These are phyloP conservation scores for Gephyroberyx darwinii DNA, from an alignment of 2,797 vertebrate species.

Conservation along the genomic window DNA sequence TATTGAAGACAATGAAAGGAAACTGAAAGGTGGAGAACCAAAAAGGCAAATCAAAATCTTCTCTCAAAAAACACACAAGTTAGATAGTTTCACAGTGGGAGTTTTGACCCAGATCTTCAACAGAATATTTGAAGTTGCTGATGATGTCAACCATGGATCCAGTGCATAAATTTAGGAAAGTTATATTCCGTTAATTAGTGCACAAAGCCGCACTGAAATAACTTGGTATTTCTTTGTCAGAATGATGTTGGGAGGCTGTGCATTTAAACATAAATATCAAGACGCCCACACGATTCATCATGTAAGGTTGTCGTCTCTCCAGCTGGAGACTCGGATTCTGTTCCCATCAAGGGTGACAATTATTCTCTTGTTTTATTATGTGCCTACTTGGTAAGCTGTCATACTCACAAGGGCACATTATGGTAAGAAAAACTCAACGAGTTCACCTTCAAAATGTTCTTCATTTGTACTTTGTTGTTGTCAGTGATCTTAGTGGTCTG, in stretches of 20 bases:
- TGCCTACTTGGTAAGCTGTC: conserved; percentile 25
- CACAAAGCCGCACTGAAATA: conserved; percentile 25
- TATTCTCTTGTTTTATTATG: conserved; percentile 40
- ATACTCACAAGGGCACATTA: conserved; percentile 24
- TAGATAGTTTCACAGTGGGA: conserved; percentile 49
- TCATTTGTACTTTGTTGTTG: background rate
- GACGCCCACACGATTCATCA: conserved; percentile 42
- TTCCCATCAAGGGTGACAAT: conserved; percentile 38
- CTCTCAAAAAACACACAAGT: conserved; percentile 33
- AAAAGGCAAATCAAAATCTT: conserved; percentile 40
- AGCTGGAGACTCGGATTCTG: conserved; percentile 38
- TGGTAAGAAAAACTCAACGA: conserved; percentile 22
- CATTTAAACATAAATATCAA: background rate
- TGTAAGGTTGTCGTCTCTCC: conserved; percentile 32
- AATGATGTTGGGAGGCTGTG: conserved; percentile 16
- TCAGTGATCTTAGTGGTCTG: background rate
- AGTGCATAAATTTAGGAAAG: conserved; percentile 22
- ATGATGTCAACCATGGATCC: conserved; percentile 31
- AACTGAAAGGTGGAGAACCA: conserved; percentile 10
- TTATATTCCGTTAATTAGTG: conserved; percentile 42
- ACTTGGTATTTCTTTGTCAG: conserved; percentile 18
- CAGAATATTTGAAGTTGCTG: conserved; percentile 43
- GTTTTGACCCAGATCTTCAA: conserved; percentile 63
- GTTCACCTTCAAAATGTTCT: conserved; percentile 39
- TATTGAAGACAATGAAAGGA: conserved; percentile 9